Evolutionary conservation across 2,888 invertebrate species (phyloP).

Genomic region (Lypha dubia): DNA sequence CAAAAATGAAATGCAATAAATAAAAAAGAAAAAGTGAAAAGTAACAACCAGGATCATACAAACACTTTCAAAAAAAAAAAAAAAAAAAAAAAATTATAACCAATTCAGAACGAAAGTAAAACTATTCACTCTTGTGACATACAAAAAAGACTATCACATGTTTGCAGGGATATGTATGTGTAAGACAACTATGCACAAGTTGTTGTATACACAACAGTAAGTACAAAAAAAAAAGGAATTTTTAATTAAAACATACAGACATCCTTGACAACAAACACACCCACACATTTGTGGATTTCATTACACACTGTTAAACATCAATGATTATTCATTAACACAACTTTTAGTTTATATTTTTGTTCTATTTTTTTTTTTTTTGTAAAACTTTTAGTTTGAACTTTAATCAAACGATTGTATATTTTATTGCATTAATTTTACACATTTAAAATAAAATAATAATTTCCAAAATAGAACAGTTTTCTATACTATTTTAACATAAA

Average conservation of each 20-base stretch:
- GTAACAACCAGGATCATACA: constrained; percentile 23
- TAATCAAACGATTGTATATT: constrained; percentile 26
- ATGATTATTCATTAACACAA: constrained; percentile 44
- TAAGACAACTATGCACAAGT: neutral
- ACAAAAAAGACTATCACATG: constrained; percentile 5
- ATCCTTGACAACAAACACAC: constrained; percentile 18
- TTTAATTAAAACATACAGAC: constrained; percentile 60
- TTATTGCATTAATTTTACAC: neutral
- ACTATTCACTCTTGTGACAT: constrained; percentile 25
- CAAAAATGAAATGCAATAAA: constrained; percentile 17
- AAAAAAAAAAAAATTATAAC: no score
- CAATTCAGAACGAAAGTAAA: constrained; percentile 6
- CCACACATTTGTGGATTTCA: constrained; percentile 31
- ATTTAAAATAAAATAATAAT: neutral
- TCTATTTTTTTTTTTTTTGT: no score
- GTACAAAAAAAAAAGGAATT: neutral
- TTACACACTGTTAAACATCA: constrained; percentile 57
- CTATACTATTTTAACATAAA: no score
- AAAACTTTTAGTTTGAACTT: neutral
- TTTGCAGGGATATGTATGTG: neutral
- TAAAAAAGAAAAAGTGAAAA: neutral
- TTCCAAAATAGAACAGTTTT: no score
- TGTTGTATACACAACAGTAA: neutral
- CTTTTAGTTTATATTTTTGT: constrained; percentile 25
- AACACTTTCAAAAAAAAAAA: neutral